phyloP scores from a whole-genome alignment of 2,888 invertebrate species.

The Ceraclea dissimilis region DNA sequence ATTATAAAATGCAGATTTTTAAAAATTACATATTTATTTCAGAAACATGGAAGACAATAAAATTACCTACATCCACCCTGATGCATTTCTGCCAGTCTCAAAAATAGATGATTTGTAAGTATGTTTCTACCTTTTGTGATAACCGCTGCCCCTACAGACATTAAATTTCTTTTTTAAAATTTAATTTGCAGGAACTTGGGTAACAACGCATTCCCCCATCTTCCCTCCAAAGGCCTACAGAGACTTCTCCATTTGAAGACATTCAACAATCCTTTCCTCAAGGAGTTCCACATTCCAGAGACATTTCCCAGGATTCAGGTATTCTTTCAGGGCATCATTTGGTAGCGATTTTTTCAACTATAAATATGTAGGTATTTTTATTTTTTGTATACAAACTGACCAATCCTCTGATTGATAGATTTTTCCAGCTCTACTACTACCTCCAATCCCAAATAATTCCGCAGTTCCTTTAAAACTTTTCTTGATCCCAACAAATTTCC shows the following conservation, averaged over 20 bases:
- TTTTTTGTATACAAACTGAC: not conserved
- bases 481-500: not conserved
- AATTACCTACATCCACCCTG: conserved; percentile 75
- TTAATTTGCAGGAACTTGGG: conserved; percentile 67
- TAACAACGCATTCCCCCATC: conserved; percentile 74
- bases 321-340: not conserved
- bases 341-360: not conserved
- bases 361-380: not conserved
- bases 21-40: too few species aligned
- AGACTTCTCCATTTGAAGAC: conserved; percentile 79
- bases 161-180: too few species aligned
- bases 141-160: too few species aligned
- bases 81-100: conserved; percentile 71
- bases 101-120: conserved; percentile 85
- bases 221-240: conserved; percentile 77
- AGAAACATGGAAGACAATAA: conserved; percentile 85
- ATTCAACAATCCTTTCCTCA: conserved; percentile 82
- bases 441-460: not conserved
- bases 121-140: conserved; percentile 8
- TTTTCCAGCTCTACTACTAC: not conserved
- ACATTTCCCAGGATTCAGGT: conserved; percentile 75
- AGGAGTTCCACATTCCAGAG: conserved; percentile 81
- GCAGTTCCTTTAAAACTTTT: not conserved
- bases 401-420: conserved; percentile 28
- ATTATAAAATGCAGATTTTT: too few species aligned